Base-by-base conservation (phyloP, 2,888 invertebrate species). In the Caenorhabditis panamensis region DNA sequence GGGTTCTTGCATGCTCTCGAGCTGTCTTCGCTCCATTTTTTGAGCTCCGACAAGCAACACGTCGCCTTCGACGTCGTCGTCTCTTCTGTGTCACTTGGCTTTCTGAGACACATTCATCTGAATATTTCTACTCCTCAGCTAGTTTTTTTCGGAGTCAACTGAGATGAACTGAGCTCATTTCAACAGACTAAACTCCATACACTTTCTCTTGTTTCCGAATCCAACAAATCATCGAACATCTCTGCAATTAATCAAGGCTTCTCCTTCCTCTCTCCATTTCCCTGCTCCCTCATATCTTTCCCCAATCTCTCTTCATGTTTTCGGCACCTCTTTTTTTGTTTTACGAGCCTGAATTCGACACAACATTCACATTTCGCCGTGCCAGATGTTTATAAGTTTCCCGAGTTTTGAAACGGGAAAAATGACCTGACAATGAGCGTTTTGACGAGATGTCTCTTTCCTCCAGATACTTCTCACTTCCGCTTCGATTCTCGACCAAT, bases 41-140 rank as follows among this genome's bases (percentile, higher is more conserved):
- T 44, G 69, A 61, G 69, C 69, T 36, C 36, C 59, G 59, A 68
- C 69, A 71, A 61, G 69, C 69, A 71, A 71, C 69, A 71, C 61
- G 53, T 53, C 61, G 28, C 49, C 71, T 56, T 63, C 36, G 47
- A 24, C 36, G n/a, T 49, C 64, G 53, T 44, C 56, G 11, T 47
- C n/a, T 63, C 16, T 16, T 56, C 1, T 26, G 24, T 41, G 2
- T 26, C 22, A 28, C 28, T 20, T 24, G 22, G 9, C 22, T 54
- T 56, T 64, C 49, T 53, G 51, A 59, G 61, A 69, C 41, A 61
- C 69, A 61, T 63, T 63, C 72, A 72, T 72, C 63, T 63, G 56
- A 49, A 72, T 61, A 53, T 62, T 28, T 37, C n/a, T n/a, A n/a
- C n/a, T n/a, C n/a, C n/a, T n/a, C n/a, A n/a, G 28, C 20, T 16